Evolutionary conservation across 2,888 invertebrate genomes (phyloP).

Genomic region (Pandemis corylana): DNA sequence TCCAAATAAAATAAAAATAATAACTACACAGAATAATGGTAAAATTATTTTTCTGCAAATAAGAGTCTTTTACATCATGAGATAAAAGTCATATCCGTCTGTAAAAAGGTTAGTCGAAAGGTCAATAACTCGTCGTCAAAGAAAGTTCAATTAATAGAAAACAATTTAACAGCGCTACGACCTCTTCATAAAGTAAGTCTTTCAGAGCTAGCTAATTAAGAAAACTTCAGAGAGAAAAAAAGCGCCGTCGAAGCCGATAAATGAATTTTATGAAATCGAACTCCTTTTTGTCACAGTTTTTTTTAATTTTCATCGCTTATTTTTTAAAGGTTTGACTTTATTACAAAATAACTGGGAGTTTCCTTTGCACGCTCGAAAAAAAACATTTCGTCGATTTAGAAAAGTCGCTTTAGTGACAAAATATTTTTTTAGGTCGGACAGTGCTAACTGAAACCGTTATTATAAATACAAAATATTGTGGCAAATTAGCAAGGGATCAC

Average conservation of each 20-base stretch:
- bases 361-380: too few relatives aligned
- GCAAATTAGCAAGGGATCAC: too few relatives aligned
- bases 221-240: conserved; percentile 51
- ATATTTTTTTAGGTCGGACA: too few relatives aligned
- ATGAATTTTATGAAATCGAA: conserved; percentile 67
- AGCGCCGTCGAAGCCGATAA: conserved; percentile 61
- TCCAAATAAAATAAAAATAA: too few relatives aligned
- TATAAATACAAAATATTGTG: too few relatives aligned
- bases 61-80: background rate
- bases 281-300: conserved; percentile 55
- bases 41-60: too few relatives aligned
- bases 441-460: too few relatives aligned
- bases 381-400: too few relatives aligned
- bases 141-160: conserved; percentile 49
- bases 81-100: conserved; percentile 17
- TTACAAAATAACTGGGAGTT: background rate
- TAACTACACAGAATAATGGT: too few relatives aligned
- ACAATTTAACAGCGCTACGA: conserved; percentile 45
- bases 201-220: conserved; percentile 54
- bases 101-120: conserved; percentile 45
- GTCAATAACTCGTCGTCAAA: conserved; percentile 46
- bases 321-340: background rate
- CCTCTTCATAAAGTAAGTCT: conserved; percentile 45
- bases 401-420: too few relatives aligned
- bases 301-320: conserved; percentile 46